Conservation (phyloP, 1,140 invertebrate species). For the Lamellibrachia luymesi region DNA sequence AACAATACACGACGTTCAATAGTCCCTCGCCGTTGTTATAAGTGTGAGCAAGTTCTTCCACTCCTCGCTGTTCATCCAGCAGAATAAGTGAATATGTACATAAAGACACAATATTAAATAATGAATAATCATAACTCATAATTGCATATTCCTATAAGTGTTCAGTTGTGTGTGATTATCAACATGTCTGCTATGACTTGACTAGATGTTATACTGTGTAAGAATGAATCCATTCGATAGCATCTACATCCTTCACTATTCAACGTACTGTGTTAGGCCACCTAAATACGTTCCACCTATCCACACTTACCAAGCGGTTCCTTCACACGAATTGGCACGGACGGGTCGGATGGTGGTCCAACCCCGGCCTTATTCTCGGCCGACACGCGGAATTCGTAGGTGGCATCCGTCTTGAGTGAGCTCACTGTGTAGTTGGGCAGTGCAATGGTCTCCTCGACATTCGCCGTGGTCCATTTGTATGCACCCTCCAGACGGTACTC, state of each 20-base stretch:
- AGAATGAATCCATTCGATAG: too few relatives aligned
- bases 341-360: constrained; percentile 90
- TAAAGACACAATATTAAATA: neutral
- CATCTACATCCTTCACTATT: too few relatives aligned
- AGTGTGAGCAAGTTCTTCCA: neutral
- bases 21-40: neutral
- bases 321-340: constrained; percentile 66
- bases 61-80: neutral
- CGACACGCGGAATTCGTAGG: constrained; percentile 95
- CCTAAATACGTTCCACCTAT: too few relatives aligned
- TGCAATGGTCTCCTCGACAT: constrained; percentile 68
- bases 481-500: constrained; percentile 88
- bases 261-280: neutral
- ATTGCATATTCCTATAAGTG: too few relatives aligned
- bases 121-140: neutral
- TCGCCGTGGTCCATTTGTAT: constrained; percentile 47
- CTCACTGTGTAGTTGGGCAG: constrained; percentile 43
- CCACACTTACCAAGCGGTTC: constrained; percentile 67
- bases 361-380: constrained; percentile 95
- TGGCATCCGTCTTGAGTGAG: constrained; percentile 85
- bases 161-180: too few relatives aligned
- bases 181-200: too few relatives aligned
- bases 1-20: neutral
- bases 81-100: neutral
- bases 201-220: too few relatives aligned